Evolutionary conservation across 2,113 vertebrate genomes (phyloP).

Genomic region (Lepus americanus): DNA sequence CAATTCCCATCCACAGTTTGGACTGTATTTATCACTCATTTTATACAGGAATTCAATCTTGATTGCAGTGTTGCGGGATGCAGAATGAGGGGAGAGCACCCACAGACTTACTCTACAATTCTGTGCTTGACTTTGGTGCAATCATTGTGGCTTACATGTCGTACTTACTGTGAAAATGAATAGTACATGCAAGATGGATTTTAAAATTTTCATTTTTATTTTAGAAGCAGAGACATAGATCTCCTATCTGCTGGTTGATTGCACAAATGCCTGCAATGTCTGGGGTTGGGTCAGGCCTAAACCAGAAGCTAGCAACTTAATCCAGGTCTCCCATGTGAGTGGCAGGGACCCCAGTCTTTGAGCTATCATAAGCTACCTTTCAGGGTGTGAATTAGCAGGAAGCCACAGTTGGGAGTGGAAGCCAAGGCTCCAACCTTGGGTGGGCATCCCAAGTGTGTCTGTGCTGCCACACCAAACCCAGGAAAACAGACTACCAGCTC

Average conservation of each 20-base stretch:
- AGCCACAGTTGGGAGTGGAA: background rate
- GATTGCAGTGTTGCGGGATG: background rate
- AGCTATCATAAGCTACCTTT: too few relatives aligned
- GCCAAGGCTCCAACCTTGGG: background rate
- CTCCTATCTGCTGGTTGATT: too few relatives aligned
- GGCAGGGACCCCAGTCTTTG: too few relatives aligned
- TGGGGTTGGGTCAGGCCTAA: too few relatives aligned
- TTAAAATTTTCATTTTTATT: background rate
- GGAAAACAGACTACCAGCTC: background rate
- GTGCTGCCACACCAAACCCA: too few relatives aligned
- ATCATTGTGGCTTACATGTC: background rate
- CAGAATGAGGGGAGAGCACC: background rate
- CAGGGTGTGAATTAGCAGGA: background rate
- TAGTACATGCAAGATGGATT: background rate
- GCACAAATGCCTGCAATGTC: too few relatives aligned
- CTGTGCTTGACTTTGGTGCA: constrained; percentile 28
- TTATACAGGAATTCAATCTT: constrained; percentile 38
- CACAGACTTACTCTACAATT: background rate
- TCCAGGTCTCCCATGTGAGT: too few relatives aligned
- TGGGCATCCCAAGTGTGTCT: background rate
- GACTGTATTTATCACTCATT: background rate
- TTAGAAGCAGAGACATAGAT: too few relatives aligned
- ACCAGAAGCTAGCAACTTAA: too few relatives aligned
- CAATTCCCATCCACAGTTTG: background rate
- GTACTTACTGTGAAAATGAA: background rate